Evolutionary conservation across 2,888 invertebrate species (phyloP).

Genomic region (Phasia obesa): DNA sequence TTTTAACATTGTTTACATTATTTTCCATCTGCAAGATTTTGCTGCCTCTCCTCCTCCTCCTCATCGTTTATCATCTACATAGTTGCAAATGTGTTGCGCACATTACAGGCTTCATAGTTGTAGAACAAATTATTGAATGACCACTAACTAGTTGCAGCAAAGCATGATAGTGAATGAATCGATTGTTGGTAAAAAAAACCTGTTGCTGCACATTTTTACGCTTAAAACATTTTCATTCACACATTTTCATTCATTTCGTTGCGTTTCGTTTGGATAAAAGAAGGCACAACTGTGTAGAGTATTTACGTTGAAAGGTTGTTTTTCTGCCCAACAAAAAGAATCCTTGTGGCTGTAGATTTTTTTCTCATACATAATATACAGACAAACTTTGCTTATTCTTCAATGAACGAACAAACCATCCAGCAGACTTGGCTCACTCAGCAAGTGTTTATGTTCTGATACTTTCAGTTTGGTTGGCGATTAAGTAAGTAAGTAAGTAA

Average conservation of each 20-base stretch:
- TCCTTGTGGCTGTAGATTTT: slow-evolving; percentile 39
- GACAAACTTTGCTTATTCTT: slow-evolving; percentile 26
- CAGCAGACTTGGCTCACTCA: neutral
- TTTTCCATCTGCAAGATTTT: neutral
- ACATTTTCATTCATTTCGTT: slow-evolving; percentile 59
- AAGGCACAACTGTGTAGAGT: neutral
- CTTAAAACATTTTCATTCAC: slow-evolving; percentile 53
- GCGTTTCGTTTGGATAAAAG: slow-evolving; percentile 34
- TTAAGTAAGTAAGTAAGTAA: no score
- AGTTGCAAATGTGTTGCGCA: slow-evolving; percentile 1
- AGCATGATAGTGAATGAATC: slow-evolving; percentile 26
- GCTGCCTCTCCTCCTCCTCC: neutral
- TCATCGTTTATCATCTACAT: no score
- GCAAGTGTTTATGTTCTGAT: neutral
- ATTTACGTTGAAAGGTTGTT: slow-evolving; percentile 19
- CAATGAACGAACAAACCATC: slow-evolving; percentile 19
- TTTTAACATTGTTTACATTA: neutral
- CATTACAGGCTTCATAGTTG: slow-evolving; percentile 44
- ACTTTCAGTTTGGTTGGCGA: neutral
- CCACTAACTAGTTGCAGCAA: slow-evolving; percentile 18
- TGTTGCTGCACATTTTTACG: slow-evolving; percentile 56
- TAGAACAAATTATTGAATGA: slow-evolving; percentile 42
- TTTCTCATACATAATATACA: slow-evolving; percentile 1
- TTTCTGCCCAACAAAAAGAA: slow-evolving; percentile 3
- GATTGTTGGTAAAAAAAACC: slow-evolving; percentile 54